Evolutionary conservation across 2,888 invertebrate species (phyloP), one percentile per base, ranked within the genome.

Genomic region (Trimorus sp.): DNA sequence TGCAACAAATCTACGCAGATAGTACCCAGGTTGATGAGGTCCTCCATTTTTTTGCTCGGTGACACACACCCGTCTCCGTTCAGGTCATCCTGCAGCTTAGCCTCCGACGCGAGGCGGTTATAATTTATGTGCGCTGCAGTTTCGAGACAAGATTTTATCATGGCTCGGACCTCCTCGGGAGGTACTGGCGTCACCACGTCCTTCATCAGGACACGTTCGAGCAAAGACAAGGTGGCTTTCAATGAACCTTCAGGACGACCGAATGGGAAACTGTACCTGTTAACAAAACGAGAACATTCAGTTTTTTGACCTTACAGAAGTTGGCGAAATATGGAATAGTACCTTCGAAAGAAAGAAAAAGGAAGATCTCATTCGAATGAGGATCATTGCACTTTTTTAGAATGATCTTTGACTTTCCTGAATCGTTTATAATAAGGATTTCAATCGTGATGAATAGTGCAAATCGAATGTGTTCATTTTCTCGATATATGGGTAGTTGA

Each of bases 171-270:
- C 92, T 99, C 99, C 92, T 99, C 95, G 86, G 98, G 95, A 78
- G 98, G 97, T 65, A 99, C 99, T 7, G 99, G 98, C 40, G 99
- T 99, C 56, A 97, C 98, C 84, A 98, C 97, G 92, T 99, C 99
- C 92, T 99, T 99, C 99, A 99, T 99, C 83, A 99, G 92, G 11
- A 99, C 99, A 88, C 99, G 94, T 93, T 99, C 99, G 82, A 99
- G 92, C 54, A 99, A 93, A 11, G 99, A 98, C 83, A 99, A 93
- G 7, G 99, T 99, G 15, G 98, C 97, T 93, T 99, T 99, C 84
- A 99, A 93, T 62, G 99, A 97, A 65, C 99, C 99, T 92, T 99
- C 99, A 7, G 99, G 99, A 88, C 99, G 94, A 83, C 99, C 99
- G 92, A 99, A 99, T 82, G 99, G 99, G 93, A 99, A 99, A 91